Base-by-base conservation (phyloP, 2,113 vertebrate genomes). In the Caretta caretta region DNA sequence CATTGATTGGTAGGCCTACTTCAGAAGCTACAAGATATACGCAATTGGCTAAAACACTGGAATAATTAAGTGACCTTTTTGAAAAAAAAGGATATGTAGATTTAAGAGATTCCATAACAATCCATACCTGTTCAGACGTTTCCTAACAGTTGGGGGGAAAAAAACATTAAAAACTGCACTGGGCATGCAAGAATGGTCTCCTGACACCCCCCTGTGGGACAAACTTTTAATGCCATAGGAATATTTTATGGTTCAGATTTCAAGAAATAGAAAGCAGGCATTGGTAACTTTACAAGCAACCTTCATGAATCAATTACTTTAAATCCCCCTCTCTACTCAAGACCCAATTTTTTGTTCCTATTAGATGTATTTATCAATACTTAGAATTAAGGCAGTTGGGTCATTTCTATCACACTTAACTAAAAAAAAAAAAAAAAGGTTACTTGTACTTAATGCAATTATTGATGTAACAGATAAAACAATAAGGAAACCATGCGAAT, bases 191-290 rank as follows among this genome's bases (percentile, higher is more conserved):
- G 50, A 75, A 76, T 0, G 75, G 4, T 69, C 69, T 83, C 62
- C 62, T 14, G 29, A 38, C 83, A 78, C 27, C 14, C 92, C 83
- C 76, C 1, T 78, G 25, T 86, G 83, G 49, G 9, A 53, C 49
- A 48, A 86, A 51, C 69, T 14, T 85, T 93, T 13, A 86, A 9
- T 25, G 27, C 3, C 3, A 4, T n/a, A 31, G 62, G 57, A 7
- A 51, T 87, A 76, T 50, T 59, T 6, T 0, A 0, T 3, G 53
- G 3, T 59, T 87, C 20, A 59, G 14, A 2, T 89, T 85, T 89
- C 76, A 86, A 0, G 1, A 19, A 54, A 83, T 3, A 42, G 46
- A 72, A 72, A 62, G 1, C 78, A 88, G 90, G 27, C 14, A 5
- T 1, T 20, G 2, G 35, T 62, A 78, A 4, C 3, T 92, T 87